phyloP scores from a whole-genome alignment of 2,113 vertebrate species.

The Elgaria multicarinata region DNA sequence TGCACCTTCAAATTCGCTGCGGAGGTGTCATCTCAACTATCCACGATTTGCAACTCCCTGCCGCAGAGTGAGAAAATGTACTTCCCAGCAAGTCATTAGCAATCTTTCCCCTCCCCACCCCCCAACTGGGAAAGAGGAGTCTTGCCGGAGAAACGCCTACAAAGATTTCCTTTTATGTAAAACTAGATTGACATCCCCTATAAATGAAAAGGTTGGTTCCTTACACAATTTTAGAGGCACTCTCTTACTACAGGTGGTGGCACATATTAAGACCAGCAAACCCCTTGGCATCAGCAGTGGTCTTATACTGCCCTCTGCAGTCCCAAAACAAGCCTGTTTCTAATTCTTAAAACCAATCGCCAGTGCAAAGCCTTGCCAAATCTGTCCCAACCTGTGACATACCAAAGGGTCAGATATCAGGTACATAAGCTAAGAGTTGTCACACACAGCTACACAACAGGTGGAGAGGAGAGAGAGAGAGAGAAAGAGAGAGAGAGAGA shows the following conservation, averaged over 20 bases:
- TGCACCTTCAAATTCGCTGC: conserved; percentile 45
- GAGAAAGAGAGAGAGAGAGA: background rate
- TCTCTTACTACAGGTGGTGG: conserved; percentile 60
- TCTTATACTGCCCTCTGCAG: conserved; percentile 94
- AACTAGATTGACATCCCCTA: conserved; percentile 61
- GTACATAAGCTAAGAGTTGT: conserved; percentile 52
- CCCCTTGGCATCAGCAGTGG: conserved; percentile 30
- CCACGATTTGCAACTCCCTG: conserved; percentile 44
- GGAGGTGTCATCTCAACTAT: conserved; percentile 62
- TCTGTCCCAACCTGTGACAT: conserved; percentile 54
- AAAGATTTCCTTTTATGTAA: conserved; percentile 62
- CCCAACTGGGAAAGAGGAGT: conserved; percentile 16
- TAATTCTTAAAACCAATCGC: background rate
- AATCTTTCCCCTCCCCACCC: too few relatives aligned
- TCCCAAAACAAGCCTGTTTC: conserved; percentile 4
- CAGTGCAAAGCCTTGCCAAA: conserved; percentile 64
- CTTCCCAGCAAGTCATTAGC: conserved; percentile 45
- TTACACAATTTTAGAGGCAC: conserved; percentile 47
- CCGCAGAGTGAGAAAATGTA: conserved; percentile 53
- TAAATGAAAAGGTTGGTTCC: conserved; percentile 58
- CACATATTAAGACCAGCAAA: conserved; percentile 48
- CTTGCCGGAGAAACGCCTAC: conserved; percentile 24
- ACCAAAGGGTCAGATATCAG: conserved; percentile 63
- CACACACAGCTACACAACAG: conserved; percentile 38
- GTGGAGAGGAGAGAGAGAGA: conserved; percentile 11